Base-by-base conservation (phyloP, 2,888 invertebrate genomes). In the Thereva nobilitata region DNA sequence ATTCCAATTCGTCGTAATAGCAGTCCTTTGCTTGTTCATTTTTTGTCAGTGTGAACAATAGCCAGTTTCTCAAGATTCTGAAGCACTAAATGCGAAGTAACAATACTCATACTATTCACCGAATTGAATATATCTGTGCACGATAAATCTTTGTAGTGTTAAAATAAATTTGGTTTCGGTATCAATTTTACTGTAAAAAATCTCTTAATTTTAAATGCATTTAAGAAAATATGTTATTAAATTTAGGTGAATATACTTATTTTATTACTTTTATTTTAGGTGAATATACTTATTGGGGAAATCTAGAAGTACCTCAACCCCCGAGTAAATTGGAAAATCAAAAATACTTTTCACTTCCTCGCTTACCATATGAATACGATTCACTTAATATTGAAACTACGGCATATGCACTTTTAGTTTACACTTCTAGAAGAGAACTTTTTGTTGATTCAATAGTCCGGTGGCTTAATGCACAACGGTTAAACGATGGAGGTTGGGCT, bases 351-450 rank as follows among this genome's bases (percentile, higher is more conserved):
- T 83, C 92, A 0, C 82, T 95, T 69, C 95, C 97, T 0, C 87
- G 97, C 0, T 82, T 94, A 67, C 93, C 95, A 0, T 93, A 95
- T 79, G 88, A 87, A 73, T 93, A 89, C 78, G 97, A 97, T 82
- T 88, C 93, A 0, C 89, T 92, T 76, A 97, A 96, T 78, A 90
- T 97, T 53, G 95, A 95, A 76, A 89, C 96, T 0, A 97, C 97
- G 0, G 91, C 96, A 0, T 97, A 95, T 78, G 97, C 93, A 0
- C 82, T 97, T 56, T 83, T 97, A 73, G 91, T 94, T 0, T 93
- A 95, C 77, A 93, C 93, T 70, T 91, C 91, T 40, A 86, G 93
- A 12, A 90, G 94, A 77, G 93, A 94, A 76, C 82, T 87, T 64
- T 86, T 88, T 73, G 88, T 92, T 67, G 93, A 95, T 75, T 87